Percentiles rank a stretch among this genome's conserved stretches.
phyloP scores from a whole-genome alignment of 1,140 invertebrate genomes.

The Pogonus chalceus region DNA sequence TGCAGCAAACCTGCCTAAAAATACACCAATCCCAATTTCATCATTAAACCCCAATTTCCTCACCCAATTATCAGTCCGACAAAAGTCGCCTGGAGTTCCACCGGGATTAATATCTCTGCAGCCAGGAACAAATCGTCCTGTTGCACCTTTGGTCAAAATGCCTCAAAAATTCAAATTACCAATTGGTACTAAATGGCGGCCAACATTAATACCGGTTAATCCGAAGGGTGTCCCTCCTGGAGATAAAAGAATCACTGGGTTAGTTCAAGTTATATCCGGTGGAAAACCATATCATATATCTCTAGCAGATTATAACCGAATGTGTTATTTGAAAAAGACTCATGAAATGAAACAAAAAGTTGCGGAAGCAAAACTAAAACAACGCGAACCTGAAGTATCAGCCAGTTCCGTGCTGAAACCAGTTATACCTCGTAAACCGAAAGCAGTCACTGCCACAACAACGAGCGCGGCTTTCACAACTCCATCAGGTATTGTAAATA shows the following conservation, averaged over 20 bases:
- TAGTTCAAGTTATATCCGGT: slow-evolving; percentile 51
- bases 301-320: slow-evolving; percentile 57
- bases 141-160: slow-evolving; percentile 18
- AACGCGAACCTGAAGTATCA: slow-evolving; percentile 9
- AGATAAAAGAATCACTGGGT: slow-evolving; percentile 36
- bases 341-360: slow-evolving; percentile 44
- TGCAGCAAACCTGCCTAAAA: slow-evolving; percentile 19
- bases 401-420: slow-evolving; percentile 26
- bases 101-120: slow-evolving; percentile 31
- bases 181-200: slow-evolving; percentile 48
- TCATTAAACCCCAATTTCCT: background rate
- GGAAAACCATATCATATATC: slow-evolving; percentile 57
- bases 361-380: slow-evolving; percentile 18
- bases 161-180: slow-evolving; percentile 39
- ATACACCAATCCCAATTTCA: slow-evolving; percentile 3
- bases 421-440: background rate
- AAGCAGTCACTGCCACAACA: slow-evolving; percentile 12
- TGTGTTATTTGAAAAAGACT: slow-evolving; percentile 53
- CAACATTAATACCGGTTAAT: slow-evolving; percentile 48
- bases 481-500: slow-evolving; percentile 22
- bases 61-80: slow-evolving; percentile 13
- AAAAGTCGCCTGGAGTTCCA: slow-evolving; percentile 20
- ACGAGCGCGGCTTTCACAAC: slow-evolving; percentile 11
- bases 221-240: slow-evolving; percentile 16
- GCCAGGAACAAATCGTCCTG: slow-evolving; percentile 28